Conservation (phyloP, 2,113 vertebrate genomes). For the Talpa occidentalis region DNA sequence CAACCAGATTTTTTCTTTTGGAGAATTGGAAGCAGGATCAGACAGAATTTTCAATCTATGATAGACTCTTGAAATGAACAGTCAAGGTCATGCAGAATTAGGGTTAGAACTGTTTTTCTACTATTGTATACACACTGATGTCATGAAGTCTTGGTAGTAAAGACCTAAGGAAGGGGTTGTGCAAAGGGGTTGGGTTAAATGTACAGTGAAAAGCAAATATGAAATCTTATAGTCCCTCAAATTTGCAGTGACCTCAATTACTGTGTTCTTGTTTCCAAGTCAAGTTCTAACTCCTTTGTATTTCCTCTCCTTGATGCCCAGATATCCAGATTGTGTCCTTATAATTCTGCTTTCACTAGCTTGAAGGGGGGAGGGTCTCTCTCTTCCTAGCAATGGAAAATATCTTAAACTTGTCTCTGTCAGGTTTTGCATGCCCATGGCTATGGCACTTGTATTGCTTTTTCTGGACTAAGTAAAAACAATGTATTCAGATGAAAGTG, state of each 20-base stretch:
- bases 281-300: not conserved
- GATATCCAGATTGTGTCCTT: not conserved
- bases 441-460: not conserved
- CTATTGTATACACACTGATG: not conserved
- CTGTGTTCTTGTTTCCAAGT: not conserved
- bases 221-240: not conserved
- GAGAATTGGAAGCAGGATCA: not conserved
- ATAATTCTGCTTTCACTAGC: not conserved
- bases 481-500: not conserved
- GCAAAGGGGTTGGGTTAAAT: not conserved
- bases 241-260: not conserved
- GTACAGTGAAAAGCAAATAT: not conserved
- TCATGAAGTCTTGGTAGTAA: not conserved
- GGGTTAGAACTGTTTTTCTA: not conserved
- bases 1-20: not conserved
- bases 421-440: not conserved
- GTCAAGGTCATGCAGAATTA: not conserved
- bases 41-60: not conserved
- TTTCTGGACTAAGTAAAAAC: constrained; percentile 1
- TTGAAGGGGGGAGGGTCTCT: not conserved
- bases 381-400: not conserved
- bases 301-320: not conserved
- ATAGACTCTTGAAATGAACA: not conserved
- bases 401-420: not conserved
- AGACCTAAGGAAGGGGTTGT: not conserved